These are phyloP conservation scores for Mixornis gularis DNA, from an alignment of 2,113 vertebrate species.

Conservation along the genomic window DNA sequence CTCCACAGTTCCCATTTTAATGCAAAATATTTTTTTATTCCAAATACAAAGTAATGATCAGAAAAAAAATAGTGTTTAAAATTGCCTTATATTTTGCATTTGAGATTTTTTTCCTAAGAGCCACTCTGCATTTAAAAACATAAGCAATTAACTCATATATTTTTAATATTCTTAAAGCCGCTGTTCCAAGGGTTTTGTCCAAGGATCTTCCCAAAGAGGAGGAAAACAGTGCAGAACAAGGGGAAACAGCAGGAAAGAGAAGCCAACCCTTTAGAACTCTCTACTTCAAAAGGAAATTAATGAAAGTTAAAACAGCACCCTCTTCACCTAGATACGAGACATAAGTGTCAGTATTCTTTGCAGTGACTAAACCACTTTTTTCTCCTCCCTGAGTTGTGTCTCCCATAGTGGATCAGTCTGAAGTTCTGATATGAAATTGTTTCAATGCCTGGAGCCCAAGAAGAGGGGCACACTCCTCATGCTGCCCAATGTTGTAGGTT, in stretches of 20 bases:
- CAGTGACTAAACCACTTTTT: not conserved
- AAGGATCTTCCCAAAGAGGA: not conserved
- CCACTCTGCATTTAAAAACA: not conserved
- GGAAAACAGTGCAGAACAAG: not conserved
- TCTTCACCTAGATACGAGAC: not conserved
- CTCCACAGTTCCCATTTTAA: not conserved
- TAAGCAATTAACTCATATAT: not conserved
- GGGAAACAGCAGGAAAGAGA: not conserved
- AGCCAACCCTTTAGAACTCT: not conserved
- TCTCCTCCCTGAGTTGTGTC: not conserved
- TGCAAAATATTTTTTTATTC: not conserved
- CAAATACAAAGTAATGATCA: not conserved
- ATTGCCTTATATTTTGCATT: not conserved
- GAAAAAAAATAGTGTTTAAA: not conserved
- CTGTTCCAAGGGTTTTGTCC: not conserved
- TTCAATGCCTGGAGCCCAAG: not conserved
- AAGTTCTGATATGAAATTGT: not conserved
- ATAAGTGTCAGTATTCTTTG: not conserved
- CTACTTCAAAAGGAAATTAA: not conserved
- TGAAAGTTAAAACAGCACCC: not conserved
- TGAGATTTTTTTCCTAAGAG: not conserved
- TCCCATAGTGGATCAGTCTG: not conserved
- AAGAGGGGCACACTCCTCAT: not conserved
- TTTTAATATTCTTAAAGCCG: not conserved
- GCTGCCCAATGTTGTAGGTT: fast-evolving